Percentiles rank a stretch among this genome's conserved stretches.
phyloP scores from a whole-genome alignment of 2,888 invertebrate genomes.

The Cryptus viduatorius region DNA sequence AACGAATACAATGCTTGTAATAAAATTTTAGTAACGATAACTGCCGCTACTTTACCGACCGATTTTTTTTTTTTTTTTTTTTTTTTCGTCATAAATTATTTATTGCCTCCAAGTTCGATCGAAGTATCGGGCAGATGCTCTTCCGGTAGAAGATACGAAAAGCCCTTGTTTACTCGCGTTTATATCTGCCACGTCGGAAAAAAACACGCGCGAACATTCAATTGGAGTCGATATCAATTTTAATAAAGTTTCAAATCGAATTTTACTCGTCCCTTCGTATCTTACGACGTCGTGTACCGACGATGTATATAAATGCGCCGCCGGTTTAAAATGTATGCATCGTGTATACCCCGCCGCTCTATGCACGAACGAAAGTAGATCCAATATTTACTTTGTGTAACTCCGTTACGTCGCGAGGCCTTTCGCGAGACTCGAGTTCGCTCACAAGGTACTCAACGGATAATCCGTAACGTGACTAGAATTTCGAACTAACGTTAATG shows the following conservation, averaged over 20 bases:
- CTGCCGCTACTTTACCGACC: too few relatives aligned
- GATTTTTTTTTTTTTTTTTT: not conserved
- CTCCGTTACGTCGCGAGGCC: conserved; percentile 54
- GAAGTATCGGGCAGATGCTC: not conserved
- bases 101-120: conserved; percentile 7
- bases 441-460: conserved; percentile 56
- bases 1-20: not conserved
- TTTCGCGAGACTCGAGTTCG: conserved; percentile 48
- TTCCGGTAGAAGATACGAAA: not conserved
- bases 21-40: not conserved
- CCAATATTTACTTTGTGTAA: conserved; percentile 65
- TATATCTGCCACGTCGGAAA: not conserved
- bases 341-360: not conserved
- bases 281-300: conserved; percentile 25
- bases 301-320: conserved; percentile 43
- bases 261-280: conserved; percentile 30
- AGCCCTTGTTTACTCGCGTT: conserved; percentile 25
- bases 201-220: conserved; percentile 9
- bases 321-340: conserved; percentile 2
- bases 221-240: conserved; percentile 36
- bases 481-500: conserved; percentile 63
- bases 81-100: conserved; percentile 7
- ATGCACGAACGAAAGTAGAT: conserved; percentile 53
- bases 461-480: conserved; percentile 67
- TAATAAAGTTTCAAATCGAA: conserved; percentile 43